Evolutionary conservation across 2,113 vertebrate genomes (phyloP).

Genomic region (Pogonocichla stellata): DNA sequence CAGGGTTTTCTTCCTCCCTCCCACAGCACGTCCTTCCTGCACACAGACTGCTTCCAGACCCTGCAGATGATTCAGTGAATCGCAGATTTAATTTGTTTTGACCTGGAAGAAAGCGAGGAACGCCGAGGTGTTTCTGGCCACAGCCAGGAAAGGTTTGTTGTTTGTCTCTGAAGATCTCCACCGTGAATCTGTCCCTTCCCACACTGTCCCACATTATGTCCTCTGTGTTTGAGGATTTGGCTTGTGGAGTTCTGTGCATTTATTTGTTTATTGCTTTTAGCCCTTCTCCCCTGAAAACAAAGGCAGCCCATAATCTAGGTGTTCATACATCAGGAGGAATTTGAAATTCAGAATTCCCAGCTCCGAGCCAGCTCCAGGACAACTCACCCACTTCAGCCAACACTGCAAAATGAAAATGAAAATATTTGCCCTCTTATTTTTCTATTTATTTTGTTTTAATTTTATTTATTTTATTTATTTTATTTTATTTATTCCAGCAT

Average conservation of each 20-base stretch:
- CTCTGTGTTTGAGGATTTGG: accelerated
- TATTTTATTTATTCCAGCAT: not conserved
- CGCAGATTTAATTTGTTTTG: not conserved
- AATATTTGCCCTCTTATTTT: not conserved
- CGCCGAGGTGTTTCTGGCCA: not conserved
- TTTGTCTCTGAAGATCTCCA: not conserved
- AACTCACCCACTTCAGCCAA: not conserved
- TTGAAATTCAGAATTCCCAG: not conserved
- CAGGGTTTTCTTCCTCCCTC: not conserved
- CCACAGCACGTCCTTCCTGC: not conserved
- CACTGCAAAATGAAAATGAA: not conserved
- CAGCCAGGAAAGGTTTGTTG: not conserved
- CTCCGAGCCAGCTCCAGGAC: not conserved
- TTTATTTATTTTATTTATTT: no score
- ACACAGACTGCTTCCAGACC: not conserved
- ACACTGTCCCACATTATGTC: not conserved
- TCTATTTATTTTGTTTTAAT: no score
- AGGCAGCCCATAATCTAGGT: not conserved
- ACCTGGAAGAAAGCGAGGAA: not conserved
- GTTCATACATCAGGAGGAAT: not conserved
- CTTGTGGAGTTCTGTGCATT: not conserved
- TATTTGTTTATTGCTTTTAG: not conserved
- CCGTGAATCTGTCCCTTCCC: not conserved
- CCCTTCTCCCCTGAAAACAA: not conserved
- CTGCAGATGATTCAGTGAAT: not conserved